A percentile compares a stretch with the other conserved stretches of the same genome.
Conservation (phyloP, 1,140 invertebrate genomes). For the Paracyclopina nana region DNA sequence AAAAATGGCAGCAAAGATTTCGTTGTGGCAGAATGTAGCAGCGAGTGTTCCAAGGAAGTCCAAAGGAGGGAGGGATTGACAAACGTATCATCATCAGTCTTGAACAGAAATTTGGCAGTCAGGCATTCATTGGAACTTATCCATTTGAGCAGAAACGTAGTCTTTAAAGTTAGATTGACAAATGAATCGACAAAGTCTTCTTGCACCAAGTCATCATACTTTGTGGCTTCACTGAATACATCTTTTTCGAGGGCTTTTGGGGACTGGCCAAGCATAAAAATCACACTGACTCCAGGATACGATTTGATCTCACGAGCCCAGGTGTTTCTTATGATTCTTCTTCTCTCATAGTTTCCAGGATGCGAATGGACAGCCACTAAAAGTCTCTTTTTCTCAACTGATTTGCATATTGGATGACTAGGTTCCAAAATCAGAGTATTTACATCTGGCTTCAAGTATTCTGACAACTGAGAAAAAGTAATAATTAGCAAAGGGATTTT, state of each 20-base stretch:
- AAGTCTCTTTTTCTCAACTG: not conserved
- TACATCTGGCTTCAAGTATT: not conserved
- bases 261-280: not conserved
- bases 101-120: not conserved
- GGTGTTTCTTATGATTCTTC: conserved; percentile 2
- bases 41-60: not conserved
- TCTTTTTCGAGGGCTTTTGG: not conserved
- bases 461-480: too few relatives aligned
- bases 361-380: not conserved
- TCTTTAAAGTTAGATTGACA: not conserved
- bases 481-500: too few relatives aligned
- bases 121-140: not conserved
- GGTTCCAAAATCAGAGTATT: not conserved
- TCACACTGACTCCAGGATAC: not conserved
- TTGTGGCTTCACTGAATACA: not conserved
- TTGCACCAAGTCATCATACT: not conserved
- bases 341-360: not conserved
- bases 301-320: not conserved
- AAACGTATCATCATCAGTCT: not conserved
- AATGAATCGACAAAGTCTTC: not conserved
- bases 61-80: not conserved
- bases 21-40: not conserved
- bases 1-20: too few relatives aligned
- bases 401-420: not conserved
- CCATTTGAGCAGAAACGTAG: not conserved